Evolutionary conservation across 1,140 invertebrate species (phyloP), one percentile per base, ranked within the genome.

Genomic region (Bombus confusus): DNA sequence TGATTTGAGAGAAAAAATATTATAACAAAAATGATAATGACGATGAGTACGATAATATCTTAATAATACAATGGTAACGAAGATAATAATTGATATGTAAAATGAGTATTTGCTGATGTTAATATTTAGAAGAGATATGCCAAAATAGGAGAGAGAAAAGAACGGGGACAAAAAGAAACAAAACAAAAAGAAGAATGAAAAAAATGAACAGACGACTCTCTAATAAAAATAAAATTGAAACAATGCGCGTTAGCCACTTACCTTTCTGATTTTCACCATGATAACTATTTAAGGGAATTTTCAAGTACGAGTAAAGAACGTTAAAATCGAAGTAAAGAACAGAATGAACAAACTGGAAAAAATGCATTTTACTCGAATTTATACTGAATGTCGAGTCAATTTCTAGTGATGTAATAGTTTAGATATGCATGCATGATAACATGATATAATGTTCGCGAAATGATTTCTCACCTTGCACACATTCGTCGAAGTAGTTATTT

Each of bases 401-500:
- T 90, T 90, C 87, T 88, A 92, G 91, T 93, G 91, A 93, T 91
- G 90, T 92, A 88, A 92, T 90, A 93, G 84, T 72, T 88, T 18
- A 59, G 57, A 83, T 85, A 86, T 69, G 52, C 88, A 87, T 91
- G 88, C 88, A 88, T 59, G 73, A 86, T 82, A 84, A 86, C 83
- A 84, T 88, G 62, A 88, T 47, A 75, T 85, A 90, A 86, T 90
- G 87, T 85, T 87, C 78, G 81, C 73, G 57, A 91, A 92, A 91
- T 85, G 81, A 91, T 87, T 91, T 87, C 96, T 96, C 91, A 97
- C 97, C 95, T 97, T 97, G 95, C 97, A 97, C 68, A 97, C 97
- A 93, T 97, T 97, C 76, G 96, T 96, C 43, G 96, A 95, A 18
- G 95, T 96, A 52, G 95, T 92, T 57, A 95, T 95, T 84, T 95